Percentiles rank a stretch among this genome's conserved stretches.
These are phyloP conservation scores for Schizopygopsis pylzovi DNA, from an alignment of 2,797 vertebrate species.

Conservation along the genomic window DNA sequence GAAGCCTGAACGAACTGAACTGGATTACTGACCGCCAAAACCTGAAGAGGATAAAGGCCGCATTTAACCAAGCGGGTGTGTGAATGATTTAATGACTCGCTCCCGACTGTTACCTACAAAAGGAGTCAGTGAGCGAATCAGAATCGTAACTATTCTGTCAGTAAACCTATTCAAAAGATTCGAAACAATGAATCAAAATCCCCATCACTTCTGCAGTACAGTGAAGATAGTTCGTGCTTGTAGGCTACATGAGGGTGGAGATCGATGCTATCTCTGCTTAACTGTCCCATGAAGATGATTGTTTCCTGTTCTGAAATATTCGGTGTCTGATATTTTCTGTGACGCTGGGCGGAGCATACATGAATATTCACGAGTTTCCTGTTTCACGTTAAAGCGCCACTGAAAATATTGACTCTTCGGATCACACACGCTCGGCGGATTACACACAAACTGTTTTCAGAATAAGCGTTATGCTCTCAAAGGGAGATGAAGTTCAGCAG, in stretches of 20 bases:
- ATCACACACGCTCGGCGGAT: too few species aligned
- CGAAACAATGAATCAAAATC: not conserved
- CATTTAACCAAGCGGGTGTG: not conserved
- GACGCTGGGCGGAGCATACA: too few species aligned
- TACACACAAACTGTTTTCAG: too few species aligned
- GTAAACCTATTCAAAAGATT: not conserved
- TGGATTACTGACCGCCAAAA: not conserved
- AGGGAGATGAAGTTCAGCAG: too few species aligned
- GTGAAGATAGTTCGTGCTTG: not conserved
- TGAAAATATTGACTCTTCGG: too few species aligned
- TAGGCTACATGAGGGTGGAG: conserved; percentile 31
- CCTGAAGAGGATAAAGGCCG: not conserved
- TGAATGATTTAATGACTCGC: not conserved
- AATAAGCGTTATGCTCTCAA: too few species aligned
- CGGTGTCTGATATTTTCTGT: too few species aligned
- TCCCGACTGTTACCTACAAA: not conserved
- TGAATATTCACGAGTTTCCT: too few species aligned
- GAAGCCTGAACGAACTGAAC: not conserved
- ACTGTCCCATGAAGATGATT: not conserved
- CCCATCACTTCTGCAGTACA: not conserved
- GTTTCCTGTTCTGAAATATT: not conserved
- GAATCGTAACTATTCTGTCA: not conserved
- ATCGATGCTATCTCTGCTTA: not conserved
- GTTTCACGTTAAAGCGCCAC: too few species aligned
- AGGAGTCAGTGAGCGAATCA: not conserved